Evolutionary conservation across 1,140 invertebrate genomes (phyloP), one percentile per base, ranked within the genome.

Genomic region (Plodia interpunctella): DNA sequence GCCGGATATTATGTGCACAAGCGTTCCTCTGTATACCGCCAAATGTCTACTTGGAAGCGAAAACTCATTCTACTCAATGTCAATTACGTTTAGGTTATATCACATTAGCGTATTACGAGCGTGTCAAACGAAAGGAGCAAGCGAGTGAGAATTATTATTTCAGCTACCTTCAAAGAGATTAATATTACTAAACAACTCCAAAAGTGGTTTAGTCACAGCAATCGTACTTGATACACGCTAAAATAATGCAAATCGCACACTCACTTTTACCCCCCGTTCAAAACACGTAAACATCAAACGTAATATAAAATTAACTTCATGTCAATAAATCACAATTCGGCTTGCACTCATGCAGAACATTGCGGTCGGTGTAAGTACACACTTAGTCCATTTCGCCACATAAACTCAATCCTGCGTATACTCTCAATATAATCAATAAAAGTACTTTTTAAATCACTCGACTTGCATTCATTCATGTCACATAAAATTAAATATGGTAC

Each of bases 271-370:
- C 8, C 9, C 5, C 6, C 13, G 38, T 17, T n/a, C 2, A 2
- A 44, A 44, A 15, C 10, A 44, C 38, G 13, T 15, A 15, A 44
- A 15, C 15, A n/a, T 44, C 38, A 15, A 44, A 17, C 15, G 38
- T 44, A n/a, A 44, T 44, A 44, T 44, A n/a, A 44, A 15, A 44
- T 15, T 6, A n/a, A 13, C 15, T 38, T 65, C 55, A 51, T 68
- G 64, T 69, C 61, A 66, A 66, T 62, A 58, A 67, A 60, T 62
- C 62, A 72, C 65, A 67, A 70, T 57, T 65, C 58, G 55, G 72
- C 71, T 83, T 75, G 78, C 77, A 75, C 65, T 75, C 86, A 88
- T 88, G 86, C 86, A 76, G 60, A 74, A 76, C 70, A 77, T 74
- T 63, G 69, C 66, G 60, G 54, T 57, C 67, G 51, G 66, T 72